Evolutionary conservation across 1,140 invertebrate genomes (phyloP).

Genomic region (Atta texana): DNA sequence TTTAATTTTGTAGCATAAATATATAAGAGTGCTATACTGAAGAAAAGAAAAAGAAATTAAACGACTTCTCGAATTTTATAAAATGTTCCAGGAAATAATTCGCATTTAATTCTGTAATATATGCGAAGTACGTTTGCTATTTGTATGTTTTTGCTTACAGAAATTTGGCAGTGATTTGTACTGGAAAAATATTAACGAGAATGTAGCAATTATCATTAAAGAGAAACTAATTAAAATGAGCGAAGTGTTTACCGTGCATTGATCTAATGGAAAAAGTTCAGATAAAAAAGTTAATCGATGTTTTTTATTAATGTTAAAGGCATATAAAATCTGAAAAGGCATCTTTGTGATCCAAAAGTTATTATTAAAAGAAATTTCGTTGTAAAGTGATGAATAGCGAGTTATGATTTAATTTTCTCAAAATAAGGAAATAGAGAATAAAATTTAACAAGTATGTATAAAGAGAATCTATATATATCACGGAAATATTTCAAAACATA

Average conservation of each 20-base stretch:
- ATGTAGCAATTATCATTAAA: neutral
- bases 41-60: constrained; percentile 10
- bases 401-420: neutral
- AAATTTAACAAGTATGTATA: neutral
- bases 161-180: neutral
- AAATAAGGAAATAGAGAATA: neutral
- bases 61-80: neutral
- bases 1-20: constrained; percentile 30
- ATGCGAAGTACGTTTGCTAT: neutral
- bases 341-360: neutral
- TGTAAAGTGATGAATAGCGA: neutral
- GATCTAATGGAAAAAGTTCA: constrained; percentile 17
- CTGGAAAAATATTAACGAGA: neutral
- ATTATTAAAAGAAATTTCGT: neutral
- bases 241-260: neutral
- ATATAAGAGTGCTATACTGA: neutral
- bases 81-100: constrained; percentile 3
- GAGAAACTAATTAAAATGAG: neutral
- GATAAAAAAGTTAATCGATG: constrained; percentile 8
- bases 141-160: neutral
- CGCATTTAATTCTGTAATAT: neutral
- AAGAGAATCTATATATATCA: neutral
- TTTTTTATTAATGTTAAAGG: neutral
- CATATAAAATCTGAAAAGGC: constrained; percentile 4
- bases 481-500: neutral